Evolutionary conservation across 2,888 invertebrate genomes (phyloP).

Genomic region (Philereme vetulata): DNA sequence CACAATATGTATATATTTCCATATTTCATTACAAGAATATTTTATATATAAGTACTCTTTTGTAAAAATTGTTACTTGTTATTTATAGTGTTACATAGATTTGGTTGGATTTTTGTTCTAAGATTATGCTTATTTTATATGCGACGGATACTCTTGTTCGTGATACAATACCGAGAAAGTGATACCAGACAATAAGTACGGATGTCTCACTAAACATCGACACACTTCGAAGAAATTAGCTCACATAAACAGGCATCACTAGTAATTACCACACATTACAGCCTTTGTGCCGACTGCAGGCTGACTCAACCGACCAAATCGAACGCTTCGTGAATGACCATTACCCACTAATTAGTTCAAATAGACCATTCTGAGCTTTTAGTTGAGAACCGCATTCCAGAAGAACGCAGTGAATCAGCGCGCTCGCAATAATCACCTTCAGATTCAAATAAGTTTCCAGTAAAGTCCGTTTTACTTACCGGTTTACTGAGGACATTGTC

Average conservation of each 20-base stretch:
- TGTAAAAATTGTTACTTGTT: no score
- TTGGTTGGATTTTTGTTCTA: no score
- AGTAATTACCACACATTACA: conserved; percentile 21
- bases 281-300: conserved; percentile 40
- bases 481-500: conserved; percentile 73
- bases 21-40: no score
- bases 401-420: conserved; percentile 28
- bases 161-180: conserved; percentile 50
- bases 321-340: conserved; percentile 18
- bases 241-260: conserved; percentile 55
- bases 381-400: conserved; percentile 25
- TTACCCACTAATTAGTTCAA: conserved; percentile 41
- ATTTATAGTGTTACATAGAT: no score
- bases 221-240: conserved; percentile 62
- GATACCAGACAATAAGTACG: conserved; percentile 60
- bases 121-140: no score
- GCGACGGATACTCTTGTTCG: no score
- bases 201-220: conserved; percentile 51
- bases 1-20: no score
- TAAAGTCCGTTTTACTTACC: conserved; percentile 76
- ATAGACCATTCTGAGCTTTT: conserved; percentile 33
- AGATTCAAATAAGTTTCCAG: conserved; percentile 59
- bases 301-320: conserved; percentile 30
- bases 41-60: no score
- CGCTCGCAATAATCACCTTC: conserved; percentile 33